Evolutionary conservation across 2,888 invertebrate genomes (phyloP), one percentile per base, ranked within the genome.

Genomic region (Tinea semifulvella): DNA sequence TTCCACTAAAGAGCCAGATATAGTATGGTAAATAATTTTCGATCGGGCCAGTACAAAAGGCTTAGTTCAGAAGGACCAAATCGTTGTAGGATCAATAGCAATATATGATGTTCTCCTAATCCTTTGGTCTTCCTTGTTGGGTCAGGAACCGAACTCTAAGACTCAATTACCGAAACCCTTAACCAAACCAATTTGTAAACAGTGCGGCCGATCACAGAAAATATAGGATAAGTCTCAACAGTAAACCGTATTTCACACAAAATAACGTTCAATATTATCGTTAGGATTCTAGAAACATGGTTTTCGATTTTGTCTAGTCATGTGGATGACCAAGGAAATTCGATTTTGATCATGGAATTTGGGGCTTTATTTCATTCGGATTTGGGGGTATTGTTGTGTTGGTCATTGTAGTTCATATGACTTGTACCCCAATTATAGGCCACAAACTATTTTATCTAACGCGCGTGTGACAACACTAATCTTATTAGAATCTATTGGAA

Each of bases 381-480:
- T 40, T 40, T 58, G 47, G 52, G 57, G 25, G 42, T 44, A 63
- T 65, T 18, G 51, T 44, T 11, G 47, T 56, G 49, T 17, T 18
- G n/a, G 11, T 7, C 8, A n/a, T 59, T 53, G 2, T 3, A 22
- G 22, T 22, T 14, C 22, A 22, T 50, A 56, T 59, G 63, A 57
- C 60, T 61, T 63, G 68, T 63, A 68, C 72, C 72, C 68, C 77
- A 77, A 76, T 77, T 79, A 79, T 77, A 74, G 76, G 63, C 77
- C 77, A 75, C 76, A 76, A 77, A 77, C 76, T 77, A 76, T 77
- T 79, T 77, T 76, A 76, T 76, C 76, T 75, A 71, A 74, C 75
- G 62, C 74, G 74, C 71, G 69, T 71, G 74, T 68, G 79, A 79
- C 80, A 73, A 65, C 70, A 60, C 62, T 80, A 79, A 79, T 80